phyloP scores from a whole-genome alignment of 2,113 vertebrate genomes.

The Garra rufa region DNA sequence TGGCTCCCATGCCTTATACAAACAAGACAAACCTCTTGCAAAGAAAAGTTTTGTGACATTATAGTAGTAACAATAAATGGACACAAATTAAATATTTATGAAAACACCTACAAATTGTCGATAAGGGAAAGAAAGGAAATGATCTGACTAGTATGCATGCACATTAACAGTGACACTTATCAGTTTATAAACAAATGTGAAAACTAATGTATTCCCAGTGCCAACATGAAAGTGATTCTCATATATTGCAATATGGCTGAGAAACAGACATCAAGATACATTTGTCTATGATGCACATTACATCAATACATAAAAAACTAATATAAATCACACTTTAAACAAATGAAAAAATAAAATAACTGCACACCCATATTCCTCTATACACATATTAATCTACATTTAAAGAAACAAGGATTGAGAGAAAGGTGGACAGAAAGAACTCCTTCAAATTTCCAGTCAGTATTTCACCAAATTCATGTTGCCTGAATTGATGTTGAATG shows the following conservation, averaged over 20 bases:
- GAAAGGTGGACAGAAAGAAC: slow-evolving; percentile 39
- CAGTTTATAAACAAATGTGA: slow-evolving; percentile 5
- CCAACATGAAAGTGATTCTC: slow-evolving; percentile 35
- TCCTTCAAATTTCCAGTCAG: slow-evolving; percentile 6
- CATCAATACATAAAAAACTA: slow-evolving; percentile 61
- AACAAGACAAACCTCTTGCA: background rate
- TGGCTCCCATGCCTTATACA: slow-evolving; percentile 15
- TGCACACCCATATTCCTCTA: slow-evolving; percentile 74
- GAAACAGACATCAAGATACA: slow-evolving; percentile 63
- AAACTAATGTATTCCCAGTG: slow-evolving; percentile 20
- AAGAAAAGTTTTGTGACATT: slow-evolving; percentile 15
- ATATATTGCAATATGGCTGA: slow-evolving; percentile 53
- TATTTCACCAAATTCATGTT: background rate
- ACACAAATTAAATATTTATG: slow-evolving; percentile 26
- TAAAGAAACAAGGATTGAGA: slow-evolving; percentile 70
- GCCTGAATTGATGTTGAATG: background rate
- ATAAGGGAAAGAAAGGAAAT: background rate
- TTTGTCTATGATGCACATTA: slow-evolving; percentile 68
- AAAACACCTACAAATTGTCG: slow-evolving; percentile 18
- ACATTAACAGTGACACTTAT: background rate
- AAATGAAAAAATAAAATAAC: slow-evolving; percentile 71
- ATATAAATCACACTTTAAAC: slow-evolving; percentile 78
- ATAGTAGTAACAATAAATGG: slow-evolving; percentile 34
- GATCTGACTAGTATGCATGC: background rate
- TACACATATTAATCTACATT: slow-evolving; percentile 81